Percentiles rank a stretch among this genome's conserved stretches.
Conservation (phyloP, 2,113 vertebrate genomes). For the Micromys minutus region DNA sequence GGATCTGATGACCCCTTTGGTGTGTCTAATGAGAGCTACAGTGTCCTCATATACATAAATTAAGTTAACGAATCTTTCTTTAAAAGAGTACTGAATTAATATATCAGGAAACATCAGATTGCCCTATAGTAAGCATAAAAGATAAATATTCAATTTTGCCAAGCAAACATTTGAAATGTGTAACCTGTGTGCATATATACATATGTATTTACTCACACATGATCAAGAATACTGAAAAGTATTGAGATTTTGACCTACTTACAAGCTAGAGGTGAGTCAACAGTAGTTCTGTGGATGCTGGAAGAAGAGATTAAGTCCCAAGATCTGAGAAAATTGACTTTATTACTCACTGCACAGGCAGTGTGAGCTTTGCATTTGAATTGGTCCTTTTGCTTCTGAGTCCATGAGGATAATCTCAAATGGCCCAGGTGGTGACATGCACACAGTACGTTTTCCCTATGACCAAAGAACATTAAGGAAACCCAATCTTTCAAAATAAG, state of each 20-base stretch:
- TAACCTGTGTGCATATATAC: not conserved
- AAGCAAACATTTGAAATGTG: not conserved
- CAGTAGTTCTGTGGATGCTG: not conserved
- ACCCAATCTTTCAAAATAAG: not conserved
- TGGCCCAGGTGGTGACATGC: not conserved
- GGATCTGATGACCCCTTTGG: too few species aligned
- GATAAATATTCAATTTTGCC: not conserved
- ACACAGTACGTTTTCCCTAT: not conserved
- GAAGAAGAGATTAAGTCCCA: not conserved
- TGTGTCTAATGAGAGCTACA: too few species aligned
- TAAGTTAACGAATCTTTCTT: too few species aligned
- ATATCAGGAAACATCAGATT: not conserved
- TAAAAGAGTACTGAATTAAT: not conserved
- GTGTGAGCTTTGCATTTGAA: not conserved
- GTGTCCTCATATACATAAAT: too few species aligned
- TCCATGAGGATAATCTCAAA: not conserved
- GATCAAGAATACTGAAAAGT: not conserved
- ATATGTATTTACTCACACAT: not conserved
- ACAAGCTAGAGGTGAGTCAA: not conserved
- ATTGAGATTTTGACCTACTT: not conserved
- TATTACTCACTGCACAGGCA: not conserved
- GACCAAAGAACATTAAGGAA: conserved; percentile 25
- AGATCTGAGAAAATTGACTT: not conserved
- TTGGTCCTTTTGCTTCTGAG: too few species aligned
- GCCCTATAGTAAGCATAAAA: not conserved